phyloP scores from a whole-genome alignment of 1,140 invertebrate genomes.

The Proales similis region DNA sequence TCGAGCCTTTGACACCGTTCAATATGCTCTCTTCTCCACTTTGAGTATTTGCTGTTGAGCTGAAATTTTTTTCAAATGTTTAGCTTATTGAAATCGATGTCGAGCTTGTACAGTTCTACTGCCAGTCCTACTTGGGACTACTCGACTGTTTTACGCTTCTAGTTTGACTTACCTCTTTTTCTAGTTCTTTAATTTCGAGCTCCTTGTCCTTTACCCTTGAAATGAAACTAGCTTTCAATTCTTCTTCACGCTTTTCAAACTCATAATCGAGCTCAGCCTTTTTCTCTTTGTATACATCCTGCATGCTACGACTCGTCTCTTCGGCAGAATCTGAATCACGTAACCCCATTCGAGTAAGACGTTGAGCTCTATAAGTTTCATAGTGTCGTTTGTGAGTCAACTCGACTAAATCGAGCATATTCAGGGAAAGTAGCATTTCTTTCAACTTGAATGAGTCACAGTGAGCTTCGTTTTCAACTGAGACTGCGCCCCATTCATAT shows the following conservation, averaged over 20 bases:
- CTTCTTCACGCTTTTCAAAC: slow-evolving; percentile 88
- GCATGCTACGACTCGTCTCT: slow-evolving; percentile 58
- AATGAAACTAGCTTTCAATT: slow-evolving; percentile 95
- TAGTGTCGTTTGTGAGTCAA: slow-evolving; percentile 91
- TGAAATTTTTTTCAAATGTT: not conserved
- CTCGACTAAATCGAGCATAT: slow-evolving; percentile 98
- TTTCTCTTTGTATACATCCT: slow-evolving; percentile 90
- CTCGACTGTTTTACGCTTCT: not conserved
- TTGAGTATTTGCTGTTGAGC: slow-evolving; percentile 11
- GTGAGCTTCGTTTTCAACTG: slow-evolving; percentile 97
- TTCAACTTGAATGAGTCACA: slow-evolving; percentile 97
- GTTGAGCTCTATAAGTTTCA: slow-evolving; percentile 79
- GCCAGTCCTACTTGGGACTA: no score
- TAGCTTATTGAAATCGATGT: slow-evolving; percentile 7
- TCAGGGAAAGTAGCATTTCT: slow-evolving; percentile 94
- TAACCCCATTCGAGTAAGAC: slow-evolving; percentile 62
- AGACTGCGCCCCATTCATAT: slow-evolving; percentile 96
- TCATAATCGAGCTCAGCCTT: slow-evolving; percentile 67
- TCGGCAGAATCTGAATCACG: not conserved
- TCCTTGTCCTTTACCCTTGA: slow-evolving; percentile 92
- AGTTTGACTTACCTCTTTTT: slow-evolving; percentile 64
- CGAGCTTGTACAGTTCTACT: no score
- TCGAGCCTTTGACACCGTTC: slow-evolving; percentile 33
- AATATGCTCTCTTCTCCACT: slow-evolving; percentile 21
- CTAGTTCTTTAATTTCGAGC: slow-evolving; percentile 85